Evolutionary conservation across 2,888 invertebrate species (phyloP), one percentile per base, ranked within the genome.

Genomic region (Drosophila antonietae): DNA sequence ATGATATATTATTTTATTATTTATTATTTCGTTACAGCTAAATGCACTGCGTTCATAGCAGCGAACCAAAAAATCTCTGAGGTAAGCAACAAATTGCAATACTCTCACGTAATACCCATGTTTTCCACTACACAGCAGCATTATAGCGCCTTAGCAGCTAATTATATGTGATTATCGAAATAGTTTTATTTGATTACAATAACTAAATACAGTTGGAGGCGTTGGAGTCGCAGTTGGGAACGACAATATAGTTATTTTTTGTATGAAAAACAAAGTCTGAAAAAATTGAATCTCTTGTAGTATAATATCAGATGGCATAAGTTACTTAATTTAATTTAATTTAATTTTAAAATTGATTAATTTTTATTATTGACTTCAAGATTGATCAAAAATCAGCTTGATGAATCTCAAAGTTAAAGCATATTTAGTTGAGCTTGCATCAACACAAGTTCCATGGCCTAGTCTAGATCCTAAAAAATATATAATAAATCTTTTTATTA

Each of bases 21-120:
- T 55, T 61, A 64, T 67, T 68, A 63, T 67, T 71, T 58, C 72
- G 76, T 73, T 80, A 47, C 80, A 78, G 64, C 46, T 39, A 61
- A 80, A 67, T 49, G 47, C 58, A 39, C 53, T 31, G 18, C 6
- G n/a, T 6, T 43, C 41, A 28, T 8, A 39, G 37, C 67, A 64
- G n/a, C 31, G 44, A 31, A 57, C 53, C 49, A 35, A 51, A 31
- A 73, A 60, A 59, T 51, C 46, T 51, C 39, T 47, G 52, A 46
- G 80, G 80, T 79, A 75, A 67, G 77, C 66, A 44, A 52, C 41
- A 75, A 55, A 62, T 35, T 39, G 46, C 20, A 28, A 73, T 41
- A 55, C 51, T 47, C 41, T 37, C 78, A 76, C 75, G 64, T 78
- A 78, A 64, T 60, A 12, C n/a, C 8, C 28, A 49, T 28, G 51